These are phyloP conservation scores for Momotus momota DNA, from an alignment of 2,797 vertebrate genomes.

Conservation along the genomic window DNA sequence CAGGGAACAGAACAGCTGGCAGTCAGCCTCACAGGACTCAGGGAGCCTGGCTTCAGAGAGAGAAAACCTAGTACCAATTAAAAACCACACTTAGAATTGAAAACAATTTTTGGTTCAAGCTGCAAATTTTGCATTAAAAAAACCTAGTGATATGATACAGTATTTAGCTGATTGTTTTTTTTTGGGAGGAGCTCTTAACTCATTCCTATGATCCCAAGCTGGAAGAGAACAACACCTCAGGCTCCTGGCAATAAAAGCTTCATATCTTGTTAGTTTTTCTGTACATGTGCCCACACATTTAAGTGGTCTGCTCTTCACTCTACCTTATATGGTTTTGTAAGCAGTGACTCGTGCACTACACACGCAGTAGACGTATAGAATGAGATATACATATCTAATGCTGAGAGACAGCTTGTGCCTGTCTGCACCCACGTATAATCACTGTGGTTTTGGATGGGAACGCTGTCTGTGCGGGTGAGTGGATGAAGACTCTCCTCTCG, in stretches of 20 bases:
- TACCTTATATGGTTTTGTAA: slow-evolving; percentile 15
- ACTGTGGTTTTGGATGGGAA: slow-evolving; percentile 1
- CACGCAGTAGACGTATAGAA: background rate
- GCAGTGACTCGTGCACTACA: slow-evolving; percentile 27
- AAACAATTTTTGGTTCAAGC: background rate
- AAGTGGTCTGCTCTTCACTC: background rate
- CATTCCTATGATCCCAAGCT: background rate
- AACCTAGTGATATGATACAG: background rate
- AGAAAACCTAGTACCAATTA: slow-evolving; percentile 39
- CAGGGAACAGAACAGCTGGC: slow-evolving; percentile 55
- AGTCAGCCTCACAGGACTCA: slow-evolving; percentile 27
- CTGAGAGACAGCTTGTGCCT: slow-evolving; percentile 46
- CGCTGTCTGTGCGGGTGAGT: background rate
- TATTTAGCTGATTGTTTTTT: background rate
- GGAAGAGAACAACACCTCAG: background rate
- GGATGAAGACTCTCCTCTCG: background rate
- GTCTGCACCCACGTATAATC: background rate
- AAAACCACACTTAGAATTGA: slow-evolving; percentile 45
- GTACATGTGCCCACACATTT: background rate
- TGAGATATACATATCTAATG: background rate
- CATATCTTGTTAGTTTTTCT: background rate
- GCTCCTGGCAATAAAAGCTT: background rate
- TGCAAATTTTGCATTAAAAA: background rate
- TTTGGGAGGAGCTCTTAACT: background rate
- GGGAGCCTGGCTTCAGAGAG: slow-evolving; percentile 43